phyloP scores from a whole-genome alignment of 2,888 invertebrate genomes.

The Cabera pusaria region DNA sequence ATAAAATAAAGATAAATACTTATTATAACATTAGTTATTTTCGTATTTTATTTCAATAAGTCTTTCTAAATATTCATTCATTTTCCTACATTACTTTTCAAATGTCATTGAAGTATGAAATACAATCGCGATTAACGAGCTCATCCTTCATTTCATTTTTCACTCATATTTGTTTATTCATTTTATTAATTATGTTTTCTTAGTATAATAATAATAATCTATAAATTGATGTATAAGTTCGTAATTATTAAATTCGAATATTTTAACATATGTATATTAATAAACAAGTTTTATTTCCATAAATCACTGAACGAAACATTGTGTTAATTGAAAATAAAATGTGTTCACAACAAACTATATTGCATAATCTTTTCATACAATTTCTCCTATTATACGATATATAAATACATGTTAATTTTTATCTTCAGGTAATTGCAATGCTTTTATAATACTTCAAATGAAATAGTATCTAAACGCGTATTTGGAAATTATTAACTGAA shows the following conservation, averaged over 20 bases:
- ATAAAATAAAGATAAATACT: slow-evolving; percentile 70
- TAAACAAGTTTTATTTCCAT: slow-evolving; percentile 81
- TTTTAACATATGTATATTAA: slow-evolving; percentile 84
- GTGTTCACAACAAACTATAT: slow-evolving; percentile 59
- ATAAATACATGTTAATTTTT: slow-evolving; percentile 23
- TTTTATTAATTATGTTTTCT: slow-evolving; percentile 83
- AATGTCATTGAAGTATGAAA: slow-evolving; percentile 82
- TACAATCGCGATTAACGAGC: slow-evolving; percentile 80
- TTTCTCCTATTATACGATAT: slow-evolving; percentile 11
- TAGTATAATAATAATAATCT: slow-evolving; percentile 83
- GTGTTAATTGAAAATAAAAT: slow-evolving; percentile 62
- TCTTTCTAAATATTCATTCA: slow-evolving; percentile 83
- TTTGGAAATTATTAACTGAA: slow-evolving; percentile 10
- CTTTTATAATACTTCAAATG: slow-evolving; percentile 10
- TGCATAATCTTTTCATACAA: slow-evolving; percentile 14
- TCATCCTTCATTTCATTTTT: slow-evolving; percentile 73
- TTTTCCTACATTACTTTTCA: slow-evolving; percentile 78
- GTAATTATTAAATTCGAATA: slow-evolving; percentile 84
- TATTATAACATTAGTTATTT: slow-evolving; percentile 79
- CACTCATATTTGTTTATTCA: slow-evolving; percentile 81
- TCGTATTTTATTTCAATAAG: slow-evolving; percentile 82
- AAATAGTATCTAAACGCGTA: slow-evolving; percentile 3
- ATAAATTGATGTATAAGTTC: slow-evolving; percentile 84
- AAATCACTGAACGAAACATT: slow-evolving; percentile 71
- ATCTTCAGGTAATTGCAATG: slow-evolving; percentile 18